Percentiles rank a stretch among this genome's conserved stretches.
Conservation (phyloP, 2,797 vertebrate species). For the Malacoctenus gilli region DNA sequence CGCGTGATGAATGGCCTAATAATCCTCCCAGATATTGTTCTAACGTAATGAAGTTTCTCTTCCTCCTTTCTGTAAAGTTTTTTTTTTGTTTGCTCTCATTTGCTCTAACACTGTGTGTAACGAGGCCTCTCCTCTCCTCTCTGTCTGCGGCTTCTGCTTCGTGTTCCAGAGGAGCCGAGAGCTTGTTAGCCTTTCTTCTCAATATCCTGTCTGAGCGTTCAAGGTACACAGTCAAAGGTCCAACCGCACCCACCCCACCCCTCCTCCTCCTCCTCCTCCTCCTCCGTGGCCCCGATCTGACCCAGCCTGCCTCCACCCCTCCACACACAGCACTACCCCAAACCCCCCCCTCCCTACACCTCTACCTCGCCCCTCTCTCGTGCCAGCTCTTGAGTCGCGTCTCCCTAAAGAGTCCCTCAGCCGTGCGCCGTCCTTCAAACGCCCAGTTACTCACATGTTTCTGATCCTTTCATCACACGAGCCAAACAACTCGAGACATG, state of each 20-base stretch:
- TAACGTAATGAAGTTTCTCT: slow-evolving; percentile 71
- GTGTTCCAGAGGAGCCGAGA: slow-evolving; percentile 80
- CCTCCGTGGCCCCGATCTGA: slow-evolving; percentile 55
- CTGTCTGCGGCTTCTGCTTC: slow-evolving; percentile 59
- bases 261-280: too few species aligned
- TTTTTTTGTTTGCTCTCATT: too few species aligned
- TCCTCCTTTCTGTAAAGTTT: slow-evolving; percentile 47
- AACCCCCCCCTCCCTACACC: slow-evolving; percentile 28
- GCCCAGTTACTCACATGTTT: too few species aligned
- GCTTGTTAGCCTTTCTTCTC: slow-evolving; percentile 82
- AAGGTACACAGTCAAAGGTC: slow-evolving; percentile 77
- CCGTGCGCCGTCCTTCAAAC: too few species aligned
- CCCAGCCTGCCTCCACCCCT: slow-evolving; percentile 48
- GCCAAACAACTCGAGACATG: too few species aligned
- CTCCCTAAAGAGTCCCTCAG: too few species aligned
- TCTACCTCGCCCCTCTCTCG: slow-evolving; percentile 27
- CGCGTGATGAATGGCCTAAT: slow-evolving; percentile 76
- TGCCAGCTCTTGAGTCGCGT: slow-evolving; percentile 34
- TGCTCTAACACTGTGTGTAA: slow-evolving; percentile 56
- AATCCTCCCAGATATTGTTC: slow-evolving; percentile 73
- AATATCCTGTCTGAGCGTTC: slow-evolving; percentile 79
- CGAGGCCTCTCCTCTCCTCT: slow-evolving; percentile 49
- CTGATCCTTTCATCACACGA: too few species aligned
- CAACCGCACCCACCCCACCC: slow-evolving; percentile 55
- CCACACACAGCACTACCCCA: not conserved